Conservation (phyloP, 2,888 invertebrate genomes). For the Dendrolimus houi region DNA sequence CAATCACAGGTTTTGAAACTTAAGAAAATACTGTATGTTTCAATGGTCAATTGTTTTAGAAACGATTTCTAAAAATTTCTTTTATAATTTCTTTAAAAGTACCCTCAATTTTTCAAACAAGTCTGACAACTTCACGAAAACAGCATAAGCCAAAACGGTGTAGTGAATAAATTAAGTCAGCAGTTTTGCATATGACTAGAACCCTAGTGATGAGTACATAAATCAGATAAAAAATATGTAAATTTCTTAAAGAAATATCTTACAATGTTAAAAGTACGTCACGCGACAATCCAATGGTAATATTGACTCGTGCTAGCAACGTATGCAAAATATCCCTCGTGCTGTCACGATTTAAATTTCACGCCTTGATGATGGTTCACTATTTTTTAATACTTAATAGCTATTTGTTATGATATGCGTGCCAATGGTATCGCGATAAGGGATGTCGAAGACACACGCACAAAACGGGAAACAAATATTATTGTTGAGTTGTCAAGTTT, state of each 20-base stretch:
- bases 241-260: neutral
- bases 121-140: neutral
- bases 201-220: neutral
- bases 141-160: slow-evolving; percentile 4
- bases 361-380: slow-evolving; percentile 1
- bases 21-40: too few relatives aligned
- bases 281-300: slow-evolving; percentile 1
- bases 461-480: too few relatives aligned
- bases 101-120: neutral
- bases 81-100: slow-evolving; percentile 3
- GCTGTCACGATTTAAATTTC: slow-evolving; percentile 7
- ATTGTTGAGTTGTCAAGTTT: too few relatives aligned
- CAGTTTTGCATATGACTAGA: slow-evolving; percentile 9
- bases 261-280: neutral
- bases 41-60: too few relatives aligned
- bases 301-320: slow-evolving; percentile 3
- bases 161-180: slow-evolving; percentile 8
- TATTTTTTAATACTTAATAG: too few relatives aligned
- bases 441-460: too few relatives aligned
- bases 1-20: too few relatives aligned
- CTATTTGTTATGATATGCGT: too few relatives aligned
- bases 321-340: slow-evolving; percentile 3
- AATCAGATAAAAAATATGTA: neutral
- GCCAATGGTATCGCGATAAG: too few relatives aligned
- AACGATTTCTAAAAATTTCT: too few relatives aligned